These are phyloP conservation scores for Cybosia mesomella DNA, from an alignment of 2,888 invertebrate genomes.

Conservation along the genomic window DNA sequence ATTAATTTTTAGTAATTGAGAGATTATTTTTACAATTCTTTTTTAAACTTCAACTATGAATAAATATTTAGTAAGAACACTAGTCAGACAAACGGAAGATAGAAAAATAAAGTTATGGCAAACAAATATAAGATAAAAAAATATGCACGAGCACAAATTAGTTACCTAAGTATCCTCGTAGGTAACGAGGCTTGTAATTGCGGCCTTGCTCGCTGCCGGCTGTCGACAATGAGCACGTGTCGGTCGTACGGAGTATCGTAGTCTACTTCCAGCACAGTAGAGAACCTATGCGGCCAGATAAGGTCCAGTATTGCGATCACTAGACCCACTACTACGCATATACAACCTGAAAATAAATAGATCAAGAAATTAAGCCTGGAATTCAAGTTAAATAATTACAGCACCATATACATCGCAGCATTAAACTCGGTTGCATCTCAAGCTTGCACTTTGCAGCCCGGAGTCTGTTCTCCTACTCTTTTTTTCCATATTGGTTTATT, in stretches of 20 bases:
- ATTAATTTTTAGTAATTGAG: too few species aligned
- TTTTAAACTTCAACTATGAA: too few species aligned
- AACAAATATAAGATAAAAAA: background rate
- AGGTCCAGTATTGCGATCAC: constrained; percentile 92
- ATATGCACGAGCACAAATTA: background rate
- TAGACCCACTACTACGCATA: constrained; percentile 92
- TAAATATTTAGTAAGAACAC: too few species aligned
- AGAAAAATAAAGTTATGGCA: background rate
- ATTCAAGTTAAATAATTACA: background rate
- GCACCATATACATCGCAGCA: background rate
- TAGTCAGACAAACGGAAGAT: background rate
- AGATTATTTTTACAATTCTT: too few species aligned
- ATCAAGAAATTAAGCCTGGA: background rate
- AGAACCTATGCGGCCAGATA: constrained; percentile 96
- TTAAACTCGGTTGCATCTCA: background rate
- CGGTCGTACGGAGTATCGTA: constrained; percentile 98
- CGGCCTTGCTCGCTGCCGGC: constrained; percentile 83
- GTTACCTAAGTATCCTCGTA: constrained; percentile 90
- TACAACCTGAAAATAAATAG: constrained; percentile 86
- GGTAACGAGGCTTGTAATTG: constrained; percentile 78
- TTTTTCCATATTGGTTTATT: too few species aligned
- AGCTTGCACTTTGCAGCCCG: background rate
- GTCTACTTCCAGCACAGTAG: constrained; percentile 96
- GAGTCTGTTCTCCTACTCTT: background rate
- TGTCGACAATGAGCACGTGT: constrained; percentile 96